Percentiles rank a stretch among this genome's conserved stretches.
These are phyloP conservation scores for Salvelinus sp. DNA, from an alignment of 2,113 vertebrate species.

Conservation along the genomic window DNA sequence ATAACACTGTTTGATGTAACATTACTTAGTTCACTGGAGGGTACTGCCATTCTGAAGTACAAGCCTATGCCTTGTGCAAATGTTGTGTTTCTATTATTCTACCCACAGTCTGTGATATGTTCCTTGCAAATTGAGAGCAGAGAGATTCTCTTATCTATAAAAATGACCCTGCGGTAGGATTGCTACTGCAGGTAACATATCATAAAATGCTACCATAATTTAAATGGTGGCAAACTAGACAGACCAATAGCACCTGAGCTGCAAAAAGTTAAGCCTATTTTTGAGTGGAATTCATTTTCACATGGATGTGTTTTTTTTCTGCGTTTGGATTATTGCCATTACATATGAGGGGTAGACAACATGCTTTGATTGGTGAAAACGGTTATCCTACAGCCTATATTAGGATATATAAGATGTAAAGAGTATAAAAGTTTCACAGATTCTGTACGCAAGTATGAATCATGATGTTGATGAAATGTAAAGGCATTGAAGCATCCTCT, in stretches of 20 bases:
- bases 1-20: slow-evolving; percentile 35
- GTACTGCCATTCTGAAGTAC: slow-evolving; percentile 4
- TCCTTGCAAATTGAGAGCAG: not conserved
- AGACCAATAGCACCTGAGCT: no score
- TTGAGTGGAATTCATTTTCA: not conserved
- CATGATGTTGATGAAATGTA: not conserved
- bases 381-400: no score
- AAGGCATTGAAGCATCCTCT: not conserved
- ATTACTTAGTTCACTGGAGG: slow-evolving; percentile 47
- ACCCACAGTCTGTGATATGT: not conserved
- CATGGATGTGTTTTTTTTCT: not conserved
- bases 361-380: no score
- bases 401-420: no score
- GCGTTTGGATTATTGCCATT: not conserved
- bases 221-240: no score
- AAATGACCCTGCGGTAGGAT: not conserved
- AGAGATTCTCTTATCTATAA: not conserved
- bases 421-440: no score
- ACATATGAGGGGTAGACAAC: no score
- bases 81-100: slow-evolving; percentile 1
- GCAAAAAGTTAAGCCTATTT: not conserved
- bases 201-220: no score
- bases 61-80: not conserved
- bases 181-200: not conserved
- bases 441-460: not conserved